Evolutionary conservation across 1,140 invertebrate genomes (phyloP).

Genomic region (Manduca sexta): DNA sequence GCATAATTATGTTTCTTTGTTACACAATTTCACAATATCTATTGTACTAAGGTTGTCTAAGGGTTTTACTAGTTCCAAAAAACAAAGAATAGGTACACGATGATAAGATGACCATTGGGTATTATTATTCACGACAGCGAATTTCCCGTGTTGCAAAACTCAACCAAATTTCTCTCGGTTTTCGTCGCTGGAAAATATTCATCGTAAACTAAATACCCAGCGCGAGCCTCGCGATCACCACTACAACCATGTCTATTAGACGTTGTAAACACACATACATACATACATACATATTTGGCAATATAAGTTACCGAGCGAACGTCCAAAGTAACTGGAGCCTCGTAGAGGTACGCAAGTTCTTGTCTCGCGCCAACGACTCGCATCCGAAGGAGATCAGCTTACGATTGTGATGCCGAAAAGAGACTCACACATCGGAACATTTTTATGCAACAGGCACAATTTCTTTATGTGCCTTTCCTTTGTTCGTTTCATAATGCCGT

Average conservation of each 20-base stretch:
- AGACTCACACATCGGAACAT: not conserved
- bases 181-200: not conserved
- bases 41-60: too few relatives aligned
- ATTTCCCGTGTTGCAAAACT: not conserved
- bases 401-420: not conserved
- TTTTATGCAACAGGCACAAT: not conserved
- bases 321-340: not conserved
- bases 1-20: too few relatives aligned
- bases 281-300: constrained; percentile 1
- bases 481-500: not conserved
- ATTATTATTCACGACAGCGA: not conserved
- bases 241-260: constrained; percentile 7
- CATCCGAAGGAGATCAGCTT: not conserved
- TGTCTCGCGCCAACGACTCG: not conserved
- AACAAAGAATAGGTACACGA: not conserved
- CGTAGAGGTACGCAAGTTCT: not conserved
- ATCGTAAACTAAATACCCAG: constrained; percentile 6
- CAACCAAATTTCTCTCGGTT: not conserved
- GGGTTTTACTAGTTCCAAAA: too few relatives aligned
- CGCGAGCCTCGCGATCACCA: constrained; percentile 13
- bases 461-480: not conserved
- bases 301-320: not conserved
- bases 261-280: constrained; percentile 14
- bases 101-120: not conserved
- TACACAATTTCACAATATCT: too few relatives aligned